Base-by-base conservation (phyloP, 1,140 invertebrate genomes). In the Hyposmocoma kahamanoa region DNA sequence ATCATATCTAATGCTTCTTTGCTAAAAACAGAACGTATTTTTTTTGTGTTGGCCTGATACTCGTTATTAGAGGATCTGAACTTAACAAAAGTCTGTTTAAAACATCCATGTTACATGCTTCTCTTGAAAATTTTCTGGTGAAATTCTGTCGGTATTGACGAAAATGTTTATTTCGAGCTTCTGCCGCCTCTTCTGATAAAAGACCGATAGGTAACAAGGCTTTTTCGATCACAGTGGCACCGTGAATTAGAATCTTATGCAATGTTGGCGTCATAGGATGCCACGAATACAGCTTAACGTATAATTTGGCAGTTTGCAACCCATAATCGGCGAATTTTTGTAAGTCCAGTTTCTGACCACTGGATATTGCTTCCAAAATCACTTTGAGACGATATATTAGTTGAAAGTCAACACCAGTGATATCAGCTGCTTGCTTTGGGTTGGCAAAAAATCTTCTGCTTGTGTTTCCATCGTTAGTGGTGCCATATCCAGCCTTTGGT, bases 391-490 rank as follows among this genome's bases (percentile, higher is more conserved):
- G 53, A 21, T 50, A 53, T 22, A 59, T 54, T 4, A 82, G 32
- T 22, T 65, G 45, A 41, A 51, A 51, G 47, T 68, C 50, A 11
- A 80, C 22, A 19, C 59, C 60, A 26, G 66, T 72, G n/a, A 82
- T 74, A 36, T 57, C 39, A 41, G 64, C 42, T 24, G 59, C 53
- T 19, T 65, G 22, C 51, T 58, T 21, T 9, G 67, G 44, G 44
- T 70, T 66, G 43, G 58, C 47, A 42, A 77, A 74, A 52, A 74
- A 72, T 42, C 68, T 59, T 18, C 75, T 58, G 53, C 66, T 66
- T 18, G 73, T 82, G 49, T 81, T 82, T 22, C 70, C 67, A 49
- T 82, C 70, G 69, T 82, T 84, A 5, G 65, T 70, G 45, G 56
- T 80, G 9, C 71, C 79, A 17, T 48, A 59, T 20, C 47, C 47